Conservation (phyloP, 2,888 invertebrate genomes). For the Nysson spinosus region DNA sequence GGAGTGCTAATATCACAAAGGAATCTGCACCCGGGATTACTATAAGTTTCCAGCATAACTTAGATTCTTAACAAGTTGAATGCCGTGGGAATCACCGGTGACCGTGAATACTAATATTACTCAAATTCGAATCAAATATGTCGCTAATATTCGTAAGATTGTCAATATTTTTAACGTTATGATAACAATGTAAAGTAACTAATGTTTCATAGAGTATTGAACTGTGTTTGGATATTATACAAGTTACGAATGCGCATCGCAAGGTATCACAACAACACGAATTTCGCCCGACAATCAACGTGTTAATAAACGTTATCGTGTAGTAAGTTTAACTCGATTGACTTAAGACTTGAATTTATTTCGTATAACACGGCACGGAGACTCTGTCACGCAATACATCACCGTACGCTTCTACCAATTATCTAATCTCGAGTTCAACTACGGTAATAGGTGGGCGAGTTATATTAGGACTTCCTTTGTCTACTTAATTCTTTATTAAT, state of each 20-base stretch:
- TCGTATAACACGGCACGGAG: conserved; percentile 32
- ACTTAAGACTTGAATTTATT: conserved; percentile 31
- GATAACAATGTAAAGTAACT: background rate
- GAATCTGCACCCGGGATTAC: no score
- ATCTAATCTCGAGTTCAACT: conserved; percentile 68
- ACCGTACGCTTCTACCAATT: conserved; percentile 64
- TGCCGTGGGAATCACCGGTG: no score
- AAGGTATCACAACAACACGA: no score
- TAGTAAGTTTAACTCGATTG: conserved; percentile 21
- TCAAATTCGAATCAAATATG: no score
- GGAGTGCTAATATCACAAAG: no score
- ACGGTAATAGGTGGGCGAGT: conserved; percentile 49
- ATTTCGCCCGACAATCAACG: background rate
- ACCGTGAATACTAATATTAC: no score
- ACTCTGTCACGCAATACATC: conserved; percentile 39
- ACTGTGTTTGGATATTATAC: no score
- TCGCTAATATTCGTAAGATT: no score
- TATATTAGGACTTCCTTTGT: conserved; percentile 71
- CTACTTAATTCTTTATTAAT: conserved; percentile 55
- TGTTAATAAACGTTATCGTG: background rate
- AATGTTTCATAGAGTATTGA: no score
- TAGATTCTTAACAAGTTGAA: no score
- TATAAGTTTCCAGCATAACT: no score
- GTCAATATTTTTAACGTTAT: background rate
- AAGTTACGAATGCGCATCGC: no score